Percentiles rank a stretch among this genome's conserved stretches.
phyloP scores from a whole-genome alignment of 1,140 invertebrate species.

The Leptinotarsa texana region DNA sequence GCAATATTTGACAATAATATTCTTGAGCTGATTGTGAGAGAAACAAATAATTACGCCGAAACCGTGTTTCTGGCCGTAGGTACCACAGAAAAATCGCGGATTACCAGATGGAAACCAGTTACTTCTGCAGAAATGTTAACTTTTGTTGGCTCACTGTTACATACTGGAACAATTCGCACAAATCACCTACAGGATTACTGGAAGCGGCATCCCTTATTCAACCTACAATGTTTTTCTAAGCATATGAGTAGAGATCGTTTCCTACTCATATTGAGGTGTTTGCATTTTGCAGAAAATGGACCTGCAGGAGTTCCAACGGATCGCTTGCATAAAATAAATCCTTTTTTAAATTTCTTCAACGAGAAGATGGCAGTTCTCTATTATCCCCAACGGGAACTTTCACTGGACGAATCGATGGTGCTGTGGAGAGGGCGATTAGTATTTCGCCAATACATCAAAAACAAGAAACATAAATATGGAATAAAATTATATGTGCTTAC shows the following conservation, averaged over 20 bases:
- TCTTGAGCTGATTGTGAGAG: neutral
- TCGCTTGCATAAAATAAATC: slow-evolving; percentile 33
- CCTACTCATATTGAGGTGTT: slow-evolving; percentile 36
- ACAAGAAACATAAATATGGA: slow-evolving; percentile 28
- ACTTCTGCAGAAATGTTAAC: neutral
- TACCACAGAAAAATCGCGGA: neutral
- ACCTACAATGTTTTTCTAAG: neutral
- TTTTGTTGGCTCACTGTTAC: neutral
- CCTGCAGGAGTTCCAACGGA: slow-evolving; percentile 13
- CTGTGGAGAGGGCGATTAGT: slow-evolving; percentile 49
- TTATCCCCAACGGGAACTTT: slow-evolving; percentile 50
- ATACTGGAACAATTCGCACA: slow-evolving; percentile 3
- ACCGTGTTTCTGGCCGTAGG: neutral
- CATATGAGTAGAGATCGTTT: slow-evolving; percentile 25
- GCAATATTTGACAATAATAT: slow-evolving; percentile 5
- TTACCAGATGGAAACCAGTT: neutral
- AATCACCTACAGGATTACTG: neutral
- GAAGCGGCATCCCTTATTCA: neutral
- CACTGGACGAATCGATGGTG: slow-evolving; percentile 54
- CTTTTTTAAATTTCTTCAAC: slow-evolving; percentile 42
- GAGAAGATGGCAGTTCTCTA: slow-evolving; percentile 43
- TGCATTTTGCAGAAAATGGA: slow-evolving; percentile 36
- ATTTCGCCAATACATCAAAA: slow-evolving; percentile 32
- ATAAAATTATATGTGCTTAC: slow-evolving; percentile 51
- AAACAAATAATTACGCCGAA: neutral